phyloP scores from a whole-genome alignment of 2,113 vertebrate species.

The Forbesichthys agassizii region DNA sequence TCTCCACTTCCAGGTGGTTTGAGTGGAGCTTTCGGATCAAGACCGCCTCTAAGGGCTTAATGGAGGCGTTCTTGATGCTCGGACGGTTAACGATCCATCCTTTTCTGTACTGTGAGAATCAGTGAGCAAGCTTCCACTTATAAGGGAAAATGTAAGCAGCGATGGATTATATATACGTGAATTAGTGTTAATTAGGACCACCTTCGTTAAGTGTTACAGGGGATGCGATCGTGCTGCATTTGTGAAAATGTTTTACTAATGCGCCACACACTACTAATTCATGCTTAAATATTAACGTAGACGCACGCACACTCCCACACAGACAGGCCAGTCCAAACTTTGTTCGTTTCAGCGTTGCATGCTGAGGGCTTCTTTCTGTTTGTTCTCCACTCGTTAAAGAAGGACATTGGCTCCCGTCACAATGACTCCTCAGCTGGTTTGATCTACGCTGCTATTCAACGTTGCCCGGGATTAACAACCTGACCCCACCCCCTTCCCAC shows the following conservation, averaged over 20 bases:
- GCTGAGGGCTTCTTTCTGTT: constrained; percentile 61
- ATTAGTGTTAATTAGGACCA: constrained; percentile 80
- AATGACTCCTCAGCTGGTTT: constrained; percentile 65
- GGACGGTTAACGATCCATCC: constrained; percentile 69
- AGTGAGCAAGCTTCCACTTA: constrained; percentile 74
- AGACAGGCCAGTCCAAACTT: constrained; percentile 1
- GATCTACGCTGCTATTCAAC: constrained; percentile 63
- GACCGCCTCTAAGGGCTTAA: constrained; percentile 57
- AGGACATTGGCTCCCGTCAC: constrained; percentile 62
- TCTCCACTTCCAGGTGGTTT: constrained; percentile 41
- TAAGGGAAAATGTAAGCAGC: constrained; percentile 74
- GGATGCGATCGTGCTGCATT: constrained; percentile 34
- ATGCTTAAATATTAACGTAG: background rate
- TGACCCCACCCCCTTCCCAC: constrained; percentile 25
- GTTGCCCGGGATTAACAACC: constrained; percentile 46
- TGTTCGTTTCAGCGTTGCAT: constrained; percentile 41
- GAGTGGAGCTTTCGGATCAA: constrained; percentile 54
- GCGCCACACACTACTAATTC: constrained; percentile 11
- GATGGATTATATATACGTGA: constrained; percentile 79
- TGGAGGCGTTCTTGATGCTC: constrained; percentile 72
- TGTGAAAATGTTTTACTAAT: constrained; percentile 12
- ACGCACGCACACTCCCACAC: constrained; percentile 38
- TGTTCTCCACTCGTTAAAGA: constrained; percentile 64
- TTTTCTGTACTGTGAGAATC: constrained; percentile 71
- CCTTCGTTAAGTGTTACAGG: constrained; percentile 37